Evolutionary conservation across 2,888 invertebrate genomes (phyloP), one percentile per base, ranked within the genome.

Genomic region (Ceriagrion tenellum): DNA sequence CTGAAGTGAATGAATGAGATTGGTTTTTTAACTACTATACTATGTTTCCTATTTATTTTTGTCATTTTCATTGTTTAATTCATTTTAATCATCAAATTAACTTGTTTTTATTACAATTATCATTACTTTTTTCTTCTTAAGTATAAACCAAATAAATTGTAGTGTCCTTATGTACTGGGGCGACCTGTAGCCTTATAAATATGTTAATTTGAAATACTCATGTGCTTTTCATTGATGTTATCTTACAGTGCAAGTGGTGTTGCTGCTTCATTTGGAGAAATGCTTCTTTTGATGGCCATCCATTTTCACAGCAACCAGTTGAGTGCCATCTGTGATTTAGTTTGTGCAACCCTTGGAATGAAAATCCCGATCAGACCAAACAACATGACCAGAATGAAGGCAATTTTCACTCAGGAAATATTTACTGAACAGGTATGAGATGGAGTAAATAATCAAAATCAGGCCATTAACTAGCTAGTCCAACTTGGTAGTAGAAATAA

Each of bases 301-400:
- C 99, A 99, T 97, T 99, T 99, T 97, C 99, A 99, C 97, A 99
- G 99, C 96, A 99, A 99, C 96, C 99, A 99, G 97, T 97, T 99
- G 95, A 98, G 98, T 95, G 99, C 99, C 13, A 99, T 99, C 95
- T 98, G 99, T 95, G 99, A 99, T 96, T 97, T 99, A 81, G 99
- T 99, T 0, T 99, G 99, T 96, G 98, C 99, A 6, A 99, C 99
- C 0, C 97, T 99, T 4, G 99, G 99, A 55, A 99, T 99, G 99
- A 99, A 99, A 96, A 98, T 99, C 95, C 98, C 98, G 0, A 98
- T 98, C 90, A 97, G 99, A 59, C 98, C 98, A 23, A 99, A 99
- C 96, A 99, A 98, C 96, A 98, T 99, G 96, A 98, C 98, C 0
- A 97, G 99, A 95, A 98, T 99, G 97, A 99, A 99, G 96, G 98